Base-by-base conservation (phyloP, 2,888 invertebrate genomes). In the Diplazon laetatorius region DNA sequence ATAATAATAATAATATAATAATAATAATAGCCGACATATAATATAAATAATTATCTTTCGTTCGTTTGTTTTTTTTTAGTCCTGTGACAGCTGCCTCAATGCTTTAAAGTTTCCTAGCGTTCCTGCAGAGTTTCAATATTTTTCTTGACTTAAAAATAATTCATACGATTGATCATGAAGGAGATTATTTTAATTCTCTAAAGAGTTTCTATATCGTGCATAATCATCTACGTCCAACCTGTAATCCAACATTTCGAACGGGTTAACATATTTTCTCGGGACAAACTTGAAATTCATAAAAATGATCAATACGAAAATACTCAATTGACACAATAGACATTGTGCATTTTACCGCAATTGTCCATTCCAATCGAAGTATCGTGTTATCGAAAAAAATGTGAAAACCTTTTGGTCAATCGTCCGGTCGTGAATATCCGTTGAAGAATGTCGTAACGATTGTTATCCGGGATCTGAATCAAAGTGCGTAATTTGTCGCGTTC, bases 81-180 rank as follows among this genome's bases (percentile, higher is more conserved):
- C 84, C 60, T 87, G 83, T 91, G 91, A 91, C 91, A 91, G 91
- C 91, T 91, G 91, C 91, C 91, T 91, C 91, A 90, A 90, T 90
- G 91, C 91, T 85, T 87, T 83, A 85, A 85, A 82, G 87, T 63
- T 87, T 87, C 89, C 90, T 90, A 91, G 89, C 89, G 86, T 81
- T 86, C 87, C 88, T 89, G 90, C 90, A 90, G 90, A 91, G 90
- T 88, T 87, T 50, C 12, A 80, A 80, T 66, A 73, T 78, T 70
- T 71, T 55, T 50, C 46, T 46, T 44, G 44, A 35, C 69, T 73
- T 48, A 52, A 18, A 63, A 77, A 75, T 70, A 55, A 73, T 59
- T 52, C 10, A 6, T 71, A 63, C 46, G 39, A 52, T 66, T 60
- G 14, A 62, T 62, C 50, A 20, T 52, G 16, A 68, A 63, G 35